A percentile compares a stretch with the other conserved stretches of the same genome.
phyloP scores from a whole-genome alignment of 2,113 vertebrate species.

The Cyanoderma ruficeps region DNA sequence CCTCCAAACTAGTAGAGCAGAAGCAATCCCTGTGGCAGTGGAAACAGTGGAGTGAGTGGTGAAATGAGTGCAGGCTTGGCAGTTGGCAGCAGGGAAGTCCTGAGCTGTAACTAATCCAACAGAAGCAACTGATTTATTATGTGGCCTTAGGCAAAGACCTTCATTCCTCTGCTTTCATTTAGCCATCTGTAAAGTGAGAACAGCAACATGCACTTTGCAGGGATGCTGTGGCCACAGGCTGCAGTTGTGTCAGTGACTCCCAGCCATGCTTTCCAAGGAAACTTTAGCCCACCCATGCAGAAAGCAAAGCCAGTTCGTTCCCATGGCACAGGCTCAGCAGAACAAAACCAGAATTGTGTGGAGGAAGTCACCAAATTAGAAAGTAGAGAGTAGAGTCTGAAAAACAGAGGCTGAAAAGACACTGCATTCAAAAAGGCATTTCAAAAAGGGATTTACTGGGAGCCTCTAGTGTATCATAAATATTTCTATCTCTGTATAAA shows the following conservation, averaged over 20 bases:
- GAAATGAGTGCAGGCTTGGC: neutral
- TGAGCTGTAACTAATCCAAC: neutral
- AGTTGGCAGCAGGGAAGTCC: neutral
- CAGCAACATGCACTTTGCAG: neutral
- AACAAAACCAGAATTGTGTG: neutral
- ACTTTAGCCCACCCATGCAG: accelerated
- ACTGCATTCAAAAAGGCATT: neutral
- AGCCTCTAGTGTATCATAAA: neutral
- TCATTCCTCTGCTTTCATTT: neutral
- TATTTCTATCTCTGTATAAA: neutral
- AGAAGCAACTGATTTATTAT: neutral
- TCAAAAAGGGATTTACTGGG: neutral
- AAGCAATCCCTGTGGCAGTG: neutral
- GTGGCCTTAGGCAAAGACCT: neutral
- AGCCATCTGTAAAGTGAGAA: neutral
- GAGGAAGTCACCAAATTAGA: neutral
- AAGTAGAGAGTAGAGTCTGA: neutral
- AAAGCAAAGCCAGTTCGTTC: neutral
- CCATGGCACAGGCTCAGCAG: neutral
- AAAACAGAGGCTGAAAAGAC: neutral
- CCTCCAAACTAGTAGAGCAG: neutral
- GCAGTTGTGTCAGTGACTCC: neutral
- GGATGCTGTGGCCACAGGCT: neutral
- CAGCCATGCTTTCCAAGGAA: neutral
- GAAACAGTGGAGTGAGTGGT: neutral